These are phyloP conservation scores for Eulithis prunata DNA, from an alignment of 2,888 invertebrate species.

Conservation along the genomic window DNA sequence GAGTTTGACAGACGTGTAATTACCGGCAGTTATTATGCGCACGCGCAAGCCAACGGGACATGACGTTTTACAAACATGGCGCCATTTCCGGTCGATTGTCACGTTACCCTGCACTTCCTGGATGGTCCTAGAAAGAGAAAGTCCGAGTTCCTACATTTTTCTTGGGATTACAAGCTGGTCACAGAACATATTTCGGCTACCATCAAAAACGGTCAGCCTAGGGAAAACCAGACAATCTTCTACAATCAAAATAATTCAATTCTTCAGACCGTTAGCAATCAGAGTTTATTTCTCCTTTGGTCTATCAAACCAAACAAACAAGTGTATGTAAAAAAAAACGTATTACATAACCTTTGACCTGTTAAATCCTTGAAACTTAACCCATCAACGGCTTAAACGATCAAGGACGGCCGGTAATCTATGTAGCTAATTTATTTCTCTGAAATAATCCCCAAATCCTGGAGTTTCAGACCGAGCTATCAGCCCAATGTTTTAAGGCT, in stretches of 20 bases:
- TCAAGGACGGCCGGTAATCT: constrained; percentile 29
- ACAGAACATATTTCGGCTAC: not conserved
- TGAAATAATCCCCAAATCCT: constrained; percentile 35
- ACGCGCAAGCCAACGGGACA: constrained; percentile 63
- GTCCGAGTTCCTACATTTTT: not conserved
- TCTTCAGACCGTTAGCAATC: too few relatives aligned
- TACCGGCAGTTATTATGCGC: constrained; percentile 57
- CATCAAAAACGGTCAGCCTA: too few relatives aligned
- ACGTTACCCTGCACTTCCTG: constrained; percentile 48
- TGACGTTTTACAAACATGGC: constrained; percentile 69
- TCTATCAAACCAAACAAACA: not conserved
- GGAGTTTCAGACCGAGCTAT: constrained; percentile 32
- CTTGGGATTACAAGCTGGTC: not conserved
- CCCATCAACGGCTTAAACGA: constrained; percentile 36
- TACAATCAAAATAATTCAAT: too few relatives aligned
- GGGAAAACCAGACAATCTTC: too few relatives aligned
- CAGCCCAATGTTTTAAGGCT: constrained; percentile 20
- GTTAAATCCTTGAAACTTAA: constrained; percentile 22
- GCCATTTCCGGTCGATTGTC: constrained; percentile 62
- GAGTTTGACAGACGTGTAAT: constrained; percentile 43
- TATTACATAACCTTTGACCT: constrained; percentile 1
- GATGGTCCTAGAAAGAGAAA: constrained; percentile 22
- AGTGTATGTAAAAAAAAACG: not conserved
- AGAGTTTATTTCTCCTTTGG: too few relatives aligned
- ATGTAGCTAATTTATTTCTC: constrained; percentile 29